Base-by-base conservation (phyloP, 2,888 invertebrate genomes). In the Tortricodes alternella region DNA sequence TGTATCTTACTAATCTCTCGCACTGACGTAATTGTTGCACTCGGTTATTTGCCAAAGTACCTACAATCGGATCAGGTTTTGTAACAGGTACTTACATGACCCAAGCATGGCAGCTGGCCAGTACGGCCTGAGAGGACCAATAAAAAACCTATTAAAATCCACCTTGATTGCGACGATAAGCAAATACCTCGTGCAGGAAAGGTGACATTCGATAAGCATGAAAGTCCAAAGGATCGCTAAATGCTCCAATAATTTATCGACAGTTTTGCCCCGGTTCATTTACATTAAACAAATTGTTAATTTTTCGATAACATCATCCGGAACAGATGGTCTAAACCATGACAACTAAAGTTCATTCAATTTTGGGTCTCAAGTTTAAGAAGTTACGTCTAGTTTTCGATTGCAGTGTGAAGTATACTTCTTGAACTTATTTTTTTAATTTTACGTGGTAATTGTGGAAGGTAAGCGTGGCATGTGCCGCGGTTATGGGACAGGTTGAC, bases 251-350 rank as follows among this genome's bases (percentile, higher is more conserved):
- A 89, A 89, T 85, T 89, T 90, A 89, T 85, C 79, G 83, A 80
- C 68, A 72, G 74, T 77, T 80, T 85, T 83, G 83, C 84, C 83
- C 82, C 84, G 80, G 78, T 82, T 87, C 85, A 89, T 90, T 90
- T 89, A 83, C 85, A 87, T 90, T 89, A 89, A 89, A 90, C 89
- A 90, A 90, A 90, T 90, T 90, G 89, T 90, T 89, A 89, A 90
- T 89, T 90, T 89, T 87, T 88, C 80, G 89, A 89, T 90, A 89
- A 80, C 84, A 89, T 89, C 90, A 78, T 85, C 85, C 80, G 84
- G 80, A 88, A 89, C 90, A 90, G 87, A 87, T 90, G 90, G 86
- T 71, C 64, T 61, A 61, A 70, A 70, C 67, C 71, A 69, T 64
- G 68, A 60, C 68, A 60, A 46, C 51, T 19, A 7, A 24, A 16